These are phyloP conservation scores for Byasa hedistus DNA, from an alignment of 2,888 invertebrate species.

Conservation along the genomic window DNA sequence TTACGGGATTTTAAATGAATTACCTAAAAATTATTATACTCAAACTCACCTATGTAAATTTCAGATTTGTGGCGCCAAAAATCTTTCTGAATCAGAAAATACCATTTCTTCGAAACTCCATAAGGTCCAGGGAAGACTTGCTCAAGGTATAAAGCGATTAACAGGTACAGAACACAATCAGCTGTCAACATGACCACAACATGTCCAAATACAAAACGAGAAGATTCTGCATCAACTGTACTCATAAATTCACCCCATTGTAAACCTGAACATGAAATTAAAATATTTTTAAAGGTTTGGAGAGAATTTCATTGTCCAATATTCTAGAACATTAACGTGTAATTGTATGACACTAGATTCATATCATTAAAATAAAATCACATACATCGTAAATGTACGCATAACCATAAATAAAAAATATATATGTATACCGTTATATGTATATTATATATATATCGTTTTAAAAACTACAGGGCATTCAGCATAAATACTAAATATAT, in stretches of 20 bases:
- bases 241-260: conserved; percentile 83
- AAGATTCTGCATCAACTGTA: conserved; percentile 83
- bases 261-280: conserved; percentile 60
- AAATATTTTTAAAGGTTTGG: neutral
- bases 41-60: neutral
- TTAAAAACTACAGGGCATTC: no score
- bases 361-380: no score
- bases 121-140: conserved; percentile 92
- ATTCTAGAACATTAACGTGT: no score
- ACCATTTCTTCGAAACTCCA: conserved; percentile 90
- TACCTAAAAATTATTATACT: no score
- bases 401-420: no score
- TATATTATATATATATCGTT: no score
- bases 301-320: no score
- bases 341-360: no score
- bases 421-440: no score
- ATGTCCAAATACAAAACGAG: conserved; percentile 82
- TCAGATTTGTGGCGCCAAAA: conserved; percentile 74
- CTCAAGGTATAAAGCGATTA: conserved; percentile 91
- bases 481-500: no score
- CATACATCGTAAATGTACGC: no score
- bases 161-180: conserved; percentile 84
- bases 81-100: conserved; percentile 84
- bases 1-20: no score
- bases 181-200: conserved; percentile 85